Base-by-base conservation (phyloP, 2,888 invertebrate species). In the Scaptodrosophila latifasciaeformis region DNA sequence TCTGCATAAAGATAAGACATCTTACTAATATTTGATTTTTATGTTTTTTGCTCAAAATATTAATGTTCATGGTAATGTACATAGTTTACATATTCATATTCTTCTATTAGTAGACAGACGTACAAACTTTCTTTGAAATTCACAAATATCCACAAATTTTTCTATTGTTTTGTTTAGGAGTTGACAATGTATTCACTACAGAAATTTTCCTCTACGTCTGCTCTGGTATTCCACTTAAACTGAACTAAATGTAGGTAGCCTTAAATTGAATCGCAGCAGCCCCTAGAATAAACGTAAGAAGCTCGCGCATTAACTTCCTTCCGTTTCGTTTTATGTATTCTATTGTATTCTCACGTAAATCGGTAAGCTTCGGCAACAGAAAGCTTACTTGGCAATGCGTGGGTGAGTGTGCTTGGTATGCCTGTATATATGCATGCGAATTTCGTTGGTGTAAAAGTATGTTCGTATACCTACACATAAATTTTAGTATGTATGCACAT, bases 161-260 rank as follows among this genome's bases (percentile, higher is more conserved):
- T 5, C 15, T 49, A 12, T 5, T 37, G 7, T 6, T 15, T 51
- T 43, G 7, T 10, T 24, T n/a, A 12, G 13, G n/a, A 43, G 35
- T 19, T 7, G 30, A 19, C 27, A 19, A 40, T 30, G 21, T 19
- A 9, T 15, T 34, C 13, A 15, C 29, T 30, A 4, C 15, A 12
- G 17, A 17, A 40, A 27, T 44, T 47, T 27, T 6, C 5, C 9
- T 9, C 27, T 27, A 9, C 27, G 63, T 49, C 57, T 57, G 49
- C 39, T 46, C 35, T 27, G 34, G 42, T 44, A 46, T 50, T 44
- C 48, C 34, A 42, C 48, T 39, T 39, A 48, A 57, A 62, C 40
- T 50, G 31, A 57, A 66, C 67, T 62, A 50, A 63, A 49, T 46
- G 37, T 31, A 37, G 12, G 5, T 42, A 19, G 31, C 42, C 31